Base-by-base conservation (phyloP, 1,140 invertebrate species). In the Coptotermes formosanus region DNA sequence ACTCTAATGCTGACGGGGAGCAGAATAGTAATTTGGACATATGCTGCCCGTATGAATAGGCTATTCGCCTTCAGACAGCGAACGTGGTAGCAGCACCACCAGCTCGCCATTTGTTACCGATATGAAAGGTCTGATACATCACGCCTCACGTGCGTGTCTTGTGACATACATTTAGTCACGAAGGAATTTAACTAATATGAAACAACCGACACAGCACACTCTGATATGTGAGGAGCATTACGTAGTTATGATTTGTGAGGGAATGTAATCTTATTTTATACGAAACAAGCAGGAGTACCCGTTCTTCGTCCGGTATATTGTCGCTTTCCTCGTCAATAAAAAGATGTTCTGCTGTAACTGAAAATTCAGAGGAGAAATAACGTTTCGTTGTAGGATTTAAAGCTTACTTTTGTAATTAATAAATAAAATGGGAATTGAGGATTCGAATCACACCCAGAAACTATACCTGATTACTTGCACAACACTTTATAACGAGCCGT, bases 121-220 rank as follows among this genome's bases (percentile, higher is more conserved):
- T 30, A 30, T 75, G 59, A 64, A 19, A 16, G 59, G 59, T 64
- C 25, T 64, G n/a, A 30, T 16, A 30, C 64, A 75, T 9, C 64
- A 9, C n/a, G 7, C 59, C 14, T 75, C n/a, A 25, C 64, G 25
- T 75, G 64, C 64, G 7, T 75, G 64, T 30, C 25, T 30, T 75
- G 14, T 75, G 64, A 75, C n/a, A 16, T 30, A n/a, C 16, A 6
- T 75, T 21, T 75, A 75, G 64, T 75, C 64, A 75, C 64, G 64
- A 75, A 75, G n/a, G 64, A 30, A 75, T 75, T 75, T 75, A 75
- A n/a, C 64, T 75, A 75, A 75, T 75, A 30, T 30, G 25, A 75
- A 75, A 9, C 25, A 25, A 75, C 64, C 64, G 25, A 2, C n/a
- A 7, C n/a, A 8, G 30, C 64, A n/a, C 64, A 14, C 2, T 75